These are phyloP conservation scores for Athrips mouffetella DNA, from an alignment of 2,888 invertebrate species.

Conservation along the genomic window DNA sequence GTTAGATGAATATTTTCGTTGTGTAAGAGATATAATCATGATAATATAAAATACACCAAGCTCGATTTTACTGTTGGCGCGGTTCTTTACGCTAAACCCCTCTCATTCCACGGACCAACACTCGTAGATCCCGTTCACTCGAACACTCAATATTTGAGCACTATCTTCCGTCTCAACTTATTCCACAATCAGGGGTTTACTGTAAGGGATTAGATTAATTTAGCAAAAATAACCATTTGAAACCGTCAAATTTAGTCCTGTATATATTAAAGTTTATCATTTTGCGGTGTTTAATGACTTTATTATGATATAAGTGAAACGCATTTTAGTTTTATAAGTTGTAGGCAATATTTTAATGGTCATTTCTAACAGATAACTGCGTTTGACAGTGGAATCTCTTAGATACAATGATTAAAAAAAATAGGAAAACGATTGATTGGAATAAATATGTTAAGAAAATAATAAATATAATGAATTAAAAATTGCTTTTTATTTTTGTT, in stretches of 20 bases:
- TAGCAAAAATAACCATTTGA: conserved; percentile 61
- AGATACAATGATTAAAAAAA: conserved; percentile 74
- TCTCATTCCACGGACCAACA: conserved; percentile 50
- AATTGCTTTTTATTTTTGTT: conserved; percentile 25
- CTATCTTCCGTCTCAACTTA: conserved; percentile 42
- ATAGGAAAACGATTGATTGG: conserved; percentile 76
- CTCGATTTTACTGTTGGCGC: conserved; percentile 54
- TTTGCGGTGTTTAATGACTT: conserved; percentile 72
- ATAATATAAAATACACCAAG: conserved; percentile 70
- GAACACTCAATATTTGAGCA: conserved; percentile 36
- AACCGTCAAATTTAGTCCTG: conserved; percentile 70
- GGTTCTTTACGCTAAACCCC: conserved; percentile 59
- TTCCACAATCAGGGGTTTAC: conserved; percentile 53
- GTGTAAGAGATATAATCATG: conserved; percentile 69
- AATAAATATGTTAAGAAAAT: conserved; percentile 77
- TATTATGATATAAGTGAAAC: conserved; percentile 69
- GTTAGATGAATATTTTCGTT: conserved; percentile 52
- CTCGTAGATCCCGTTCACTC: conserved; percentile 46
- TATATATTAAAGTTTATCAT: conserved; percentile 69
- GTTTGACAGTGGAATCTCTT: conserved; percentile 73
- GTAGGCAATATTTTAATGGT: conserved; percentile 75
- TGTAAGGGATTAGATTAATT: conserved; percentile 50
- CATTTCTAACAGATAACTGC: conserved; percentile 71
- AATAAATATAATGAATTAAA: conserved; percentile 74
- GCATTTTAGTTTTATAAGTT: conserved; percentile 78